Percentiles rank a stretch among this genome's conserved stretches.
Evolutionary conservation across 2,797 vertebrate genomes (phyloP).

Genomic region (Melanotaenia trifasciata): DNA sequence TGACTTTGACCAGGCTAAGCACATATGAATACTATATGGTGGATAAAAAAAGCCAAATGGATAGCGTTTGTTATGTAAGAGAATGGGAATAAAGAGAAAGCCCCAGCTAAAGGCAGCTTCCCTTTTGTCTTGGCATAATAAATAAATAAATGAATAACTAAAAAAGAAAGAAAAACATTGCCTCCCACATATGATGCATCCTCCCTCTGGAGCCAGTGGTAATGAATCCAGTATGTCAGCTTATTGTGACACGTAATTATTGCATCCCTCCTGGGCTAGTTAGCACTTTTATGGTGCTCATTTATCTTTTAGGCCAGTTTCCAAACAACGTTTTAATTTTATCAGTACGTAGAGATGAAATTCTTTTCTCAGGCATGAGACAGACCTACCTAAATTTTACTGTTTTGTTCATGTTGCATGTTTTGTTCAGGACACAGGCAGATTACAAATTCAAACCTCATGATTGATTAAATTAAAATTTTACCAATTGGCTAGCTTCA

Average conservation of each 20-base stretch:
- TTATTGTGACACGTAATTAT: constrained; percentile 47
- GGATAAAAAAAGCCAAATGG: constrained; percentile 33
- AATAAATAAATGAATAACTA: neutral
- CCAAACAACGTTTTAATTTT: constrained; percentile 22
- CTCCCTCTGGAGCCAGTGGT: constrained; percentile 36
- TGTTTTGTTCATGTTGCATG: neutral
- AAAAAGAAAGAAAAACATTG: constrained; percentile 2
- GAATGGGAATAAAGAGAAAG: constrained; percentile 32
- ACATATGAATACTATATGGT: constrained; percentile 36
- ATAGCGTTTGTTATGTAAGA: constrained; percentile 48
- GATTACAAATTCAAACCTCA: constrained; percentile 15
- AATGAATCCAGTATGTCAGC: constrained; percentile 28
- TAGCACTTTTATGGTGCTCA: constrained; percentile 31
- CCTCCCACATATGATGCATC: constrained; percentile 5
- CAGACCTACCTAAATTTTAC: constrained; percentile 13
- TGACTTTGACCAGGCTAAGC: constrained; percentile 43
- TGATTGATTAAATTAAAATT: constrained; percentile 6
- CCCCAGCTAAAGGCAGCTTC: constrained; percentile 13
- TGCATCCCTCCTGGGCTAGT: constrained; percentile 30
- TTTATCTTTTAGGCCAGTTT: constrained; percentile 35
- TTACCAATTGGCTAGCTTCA: neutral
- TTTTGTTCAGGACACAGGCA: constrained; percentile 6
- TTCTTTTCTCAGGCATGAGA: constrained; percentile 10
- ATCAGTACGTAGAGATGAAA: neutral
- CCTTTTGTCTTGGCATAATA: constrained; percentile 8